Base-by-base conservation (phyloP, 1,140 invertebrate genomes). In the Galleria mellonella region DNA sequence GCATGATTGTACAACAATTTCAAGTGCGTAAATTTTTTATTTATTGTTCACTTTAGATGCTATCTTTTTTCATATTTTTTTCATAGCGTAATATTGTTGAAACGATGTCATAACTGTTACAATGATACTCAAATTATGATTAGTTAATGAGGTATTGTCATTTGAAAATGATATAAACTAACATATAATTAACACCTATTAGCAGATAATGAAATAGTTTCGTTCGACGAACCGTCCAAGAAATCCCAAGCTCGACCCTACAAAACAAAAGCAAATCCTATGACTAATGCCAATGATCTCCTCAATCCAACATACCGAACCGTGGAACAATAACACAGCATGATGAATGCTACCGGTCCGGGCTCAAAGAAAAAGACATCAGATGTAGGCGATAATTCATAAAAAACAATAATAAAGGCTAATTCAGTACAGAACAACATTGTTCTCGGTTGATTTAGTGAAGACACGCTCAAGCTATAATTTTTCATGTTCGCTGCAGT, bases 351-450 rank as follows among this genome's bases (percentile, higher is more conserved):
- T 65, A 59, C 58, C 64, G 55, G 60, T 62, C 49, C 49, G 40
- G 28, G 28, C 35, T 61, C 54, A 60, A 71, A 63, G 55, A 66
- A 66, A 54, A 62, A 69, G 38, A 63, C 48, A 53, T 62, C 55
- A 62, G 45, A 60, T 62, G 59, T 57, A 63, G 55, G 49, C 62
- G 55, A 74, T 74, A 69, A 71, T 74, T 74, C 67, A 69, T 73
- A 71, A 66, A 70, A 68, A 55, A 68, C 54, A 50, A 63, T 59
- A 66, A 62, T 65, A 55, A 60, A 56, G 44, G 50, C 47, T 62
- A 62, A 63, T 66, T 55, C 52, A 35, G 43, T 51, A 54, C 39
- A 46, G 45, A 51, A 55, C 47, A 47, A 62, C 53, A 67, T 67
- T 65, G 67, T 71, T 62, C 43, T 43, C 17, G 28, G 38, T 36